phyloP scores from a whole-genome alignment of 2,113 vertebrate genomes.

The Egretta garzetta region DNA sequence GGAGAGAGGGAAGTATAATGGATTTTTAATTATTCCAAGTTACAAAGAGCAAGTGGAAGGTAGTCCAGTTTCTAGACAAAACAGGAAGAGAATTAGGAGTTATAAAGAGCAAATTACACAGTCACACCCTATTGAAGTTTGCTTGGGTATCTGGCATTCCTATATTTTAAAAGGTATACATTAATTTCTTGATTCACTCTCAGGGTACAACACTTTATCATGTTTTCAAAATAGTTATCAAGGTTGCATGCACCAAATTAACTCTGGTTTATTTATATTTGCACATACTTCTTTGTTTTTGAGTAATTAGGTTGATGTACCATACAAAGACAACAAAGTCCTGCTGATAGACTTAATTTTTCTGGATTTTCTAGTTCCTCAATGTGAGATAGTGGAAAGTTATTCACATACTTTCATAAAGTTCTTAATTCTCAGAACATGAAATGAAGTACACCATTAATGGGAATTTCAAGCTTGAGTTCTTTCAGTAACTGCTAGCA shows the following conservation, averaged over 20 bases:
- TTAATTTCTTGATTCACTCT: not conserved
- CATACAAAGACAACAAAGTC: not conserved
- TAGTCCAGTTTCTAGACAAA: conserved; percentile 18
- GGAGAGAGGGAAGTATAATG: conserved; percentile 33
- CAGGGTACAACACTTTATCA: not conserved
- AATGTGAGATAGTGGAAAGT: not conserved
- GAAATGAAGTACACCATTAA: not conserved
- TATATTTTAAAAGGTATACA: not conserved
- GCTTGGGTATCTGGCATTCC: not conserved
- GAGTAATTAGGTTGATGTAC: not conserved
- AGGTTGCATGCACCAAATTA: not conserved
- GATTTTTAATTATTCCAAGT: conserved; percentile 71
- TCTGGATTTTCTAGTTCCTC: not conserved
- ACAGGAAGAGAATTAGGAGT: not conserved
- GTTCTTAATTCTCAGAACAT: not conserved
- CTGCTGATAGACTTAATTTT: not conserved
- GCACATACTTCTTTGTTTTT: not conserved
- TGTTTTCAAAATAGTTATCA: not conserved
- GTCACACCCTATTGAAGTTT: not conserved
- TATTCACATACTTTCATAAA: not conserved
- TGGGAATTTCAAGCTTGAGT: not conserved
- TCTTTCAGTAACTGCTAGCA: not conserved
- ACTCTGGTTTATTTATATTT: not conserved
- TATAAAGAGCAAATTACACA: not conserved
- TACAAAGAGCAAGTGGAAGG: conserved; percentile 34